Conservation (phyloP, 2,113 vertebrate genomes). For the Lates calcarifer region DNA sequence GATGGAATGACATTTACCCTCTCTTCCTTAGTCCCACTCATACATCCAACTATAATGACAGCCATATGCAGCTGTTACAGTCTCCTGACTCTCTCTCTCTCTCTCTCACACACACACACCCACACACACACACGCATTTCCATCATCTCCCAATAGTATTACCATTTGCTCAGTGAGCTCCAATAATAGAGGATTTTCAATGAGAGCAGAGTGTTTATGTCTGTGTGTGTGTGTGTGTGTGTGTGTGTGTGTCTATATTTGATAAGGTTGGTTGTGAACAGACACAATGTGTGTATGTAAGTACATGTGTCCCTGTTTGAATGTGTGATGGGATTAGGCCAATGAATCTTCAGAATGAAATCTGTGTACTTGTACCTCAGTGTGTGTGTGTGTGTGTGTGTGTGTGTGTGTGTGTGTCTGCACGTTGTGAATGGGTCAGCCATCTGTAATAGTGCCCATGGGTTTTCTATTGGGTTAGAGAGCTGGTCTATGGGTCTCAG, state of each 20-base stretch:
- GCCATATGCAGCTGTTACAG: conserved; percentile 39
- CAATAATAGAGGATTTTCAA: conserved; percentile 75
- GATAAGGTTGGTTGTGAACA: conserved; percentile 56
- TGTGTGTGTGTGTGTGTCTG: conserved; percentile 13
- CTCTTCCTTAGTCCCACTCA: conserved; percentile 59
- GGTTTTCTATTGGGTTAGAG: conserved; percentile 83
- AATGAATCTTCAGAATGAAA: conserved; percentile 82
- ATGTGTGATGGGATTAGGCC: conserved; percentile 76
- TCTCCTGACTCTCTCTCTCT: conserved; percentile 33
- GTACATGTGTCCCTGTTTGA: conserved; percentile 65
- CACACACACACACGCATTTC: conserved; percentile 22
- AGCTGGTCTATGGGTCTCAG: conserved; percentile 74
- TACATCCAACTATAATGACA: conserved; percentile 69
- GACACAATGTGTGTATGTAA: conserved; percentile 56
- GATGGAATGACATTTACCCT: conserved; percentile 74
- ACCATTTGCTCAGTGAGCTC: conserved; percentile 66
- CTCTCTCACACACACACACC: conserved; percentile 20
- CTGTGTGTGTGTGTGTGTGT: conserved; percentile 43
- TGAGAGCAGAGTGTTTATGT: conserved; percentile 42
- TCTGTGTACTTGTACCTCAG: conserved; percentile 60
- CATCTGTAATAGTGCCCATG: conserved; percentile 78
- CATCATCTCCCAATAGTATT: conserved; percentile 58
- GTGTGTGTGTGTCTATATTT: conserved; percentile 49
- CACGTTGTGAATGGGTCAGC: conserved; percentile 63
- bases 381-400: conserved; percentile 9